These are phyloP conservation scores for Falco punctatus DNA, from an alignment of 2,113 vertebrate species.

Conservation along the genomic window DNA sequence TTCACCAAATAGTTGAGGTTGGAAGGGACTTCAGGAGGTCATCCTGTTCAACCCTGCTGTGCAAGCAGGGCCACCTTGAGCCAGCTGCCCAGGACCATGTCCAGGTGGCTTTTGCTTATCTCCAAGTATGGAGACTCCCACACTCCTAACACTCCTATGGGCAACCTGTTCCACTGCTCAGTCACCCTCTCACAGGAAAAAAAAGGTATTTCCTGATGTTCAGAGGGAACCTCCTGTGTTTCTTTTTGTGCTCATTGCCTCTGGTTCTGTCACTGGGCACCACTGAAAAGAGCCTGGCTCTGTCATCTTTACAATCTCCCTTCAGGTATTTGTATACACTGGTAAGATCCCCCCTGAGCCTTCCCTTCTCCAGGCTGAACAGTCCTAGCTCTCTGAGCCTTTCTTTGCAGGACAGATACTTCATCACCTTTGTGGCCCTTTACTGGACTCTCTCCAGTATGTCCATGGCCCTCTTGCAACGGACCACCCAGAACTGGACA, in stretches of 20 bases:
- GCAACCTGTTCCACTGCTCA: not conserved
- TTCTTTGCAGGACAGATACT: not conserved
- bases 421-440: not conserved
- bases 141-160: fast-evolving
- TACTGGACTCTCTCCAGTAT: not conserved
- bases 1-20: not conserved
- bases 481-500: not conserved
- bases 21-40: not conserved
- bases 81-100: not conserved
- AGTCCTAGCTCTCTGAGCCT: not conserved
- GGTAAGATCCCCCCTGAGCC: not conserved
- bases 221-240: not conserved
- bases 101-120: not conserved
- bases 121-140: not conserved
- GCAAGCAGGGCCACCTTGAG: not conserved
- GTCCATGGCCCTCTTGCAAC: not conserved
- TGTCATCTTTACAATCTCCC: not conserved
- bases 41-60: not conserved
- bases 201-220: not conserved
- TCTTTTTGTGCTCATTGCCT: not conserved
- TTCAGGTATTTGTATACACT: not conserved
- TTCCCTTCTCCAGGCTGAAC: not conserved
- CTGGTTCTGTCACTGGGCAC: not conserved
- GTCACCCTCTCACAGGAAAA: not conserved
- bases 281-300: not conserved